These are phyloP conservation scores for Myripristis murdjan DNA, from an alignment of 2,797 vertebrate genomes.

Conservation along the genomic window DNA sequence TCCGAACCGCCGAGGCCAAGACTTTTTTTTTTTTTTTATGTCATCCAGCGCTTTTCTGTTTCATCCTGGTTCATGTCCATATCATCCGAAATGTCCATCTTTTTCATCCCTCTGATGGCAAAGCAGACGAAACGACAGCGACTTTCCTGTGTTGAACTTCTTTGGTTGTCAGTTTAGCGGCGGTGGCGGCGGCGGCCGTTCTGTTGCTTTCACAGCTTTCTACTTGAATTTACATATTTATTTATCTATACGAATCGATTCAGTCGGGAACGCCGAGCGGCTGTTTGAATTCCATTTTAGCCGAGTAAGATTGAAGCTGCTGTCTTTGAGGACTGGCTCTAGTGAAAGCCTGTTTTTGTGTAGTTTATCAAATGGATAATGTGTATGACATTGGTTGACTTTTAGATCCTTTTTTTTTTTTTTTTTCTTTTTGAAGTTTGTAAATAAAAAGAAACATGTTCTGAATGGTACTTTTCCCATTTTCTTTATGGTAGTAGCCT, in stretches of 20 bases:
- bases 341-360: conserved; percentile 73
- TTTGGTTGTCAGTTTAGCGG: too few species aligned
- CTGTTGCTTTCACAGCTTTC: conserved; percentile 74
- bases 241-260: conserved; percentile 71
- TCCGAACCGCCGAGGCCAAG: conserved; percentile 24
- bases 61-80: conserved; percentile 41
- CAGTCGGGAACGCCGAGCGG: conserved; percentile 44
- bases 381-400: conserved; percentile 72
- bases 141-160: conserved; percentile 58
- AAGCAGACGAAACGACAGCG: conserved; percentile 16
- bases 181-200: conserved; percentile 49
- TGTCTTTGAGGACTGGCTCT: conserved; percentile 67
- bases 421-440: conserved; percentile 82
- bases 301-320: conserved; percentile 68
- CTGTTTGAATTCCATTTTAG: conserved; percentile 72
- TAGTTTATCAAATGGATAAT: conserved; percentile 64
- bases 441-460: conserved; percentile 85
- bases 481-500: conserved; percentile 55
- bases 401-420: conserved; percentile 56
- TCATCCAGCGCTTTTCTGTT: conserved; percentile 51
- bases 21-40: too few species aligned
- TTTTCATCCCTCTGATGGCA: conserved; percentile 37
- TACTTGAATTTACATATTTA: conserved; percentile 86
- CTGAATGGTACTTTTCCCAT: conserved; percentile 56
- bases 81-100: conserved; percentile 56